phyloP scores from a whole-genome alignment of 2,113 vertebrate genomes.

The Amazona vittata region DNA sequence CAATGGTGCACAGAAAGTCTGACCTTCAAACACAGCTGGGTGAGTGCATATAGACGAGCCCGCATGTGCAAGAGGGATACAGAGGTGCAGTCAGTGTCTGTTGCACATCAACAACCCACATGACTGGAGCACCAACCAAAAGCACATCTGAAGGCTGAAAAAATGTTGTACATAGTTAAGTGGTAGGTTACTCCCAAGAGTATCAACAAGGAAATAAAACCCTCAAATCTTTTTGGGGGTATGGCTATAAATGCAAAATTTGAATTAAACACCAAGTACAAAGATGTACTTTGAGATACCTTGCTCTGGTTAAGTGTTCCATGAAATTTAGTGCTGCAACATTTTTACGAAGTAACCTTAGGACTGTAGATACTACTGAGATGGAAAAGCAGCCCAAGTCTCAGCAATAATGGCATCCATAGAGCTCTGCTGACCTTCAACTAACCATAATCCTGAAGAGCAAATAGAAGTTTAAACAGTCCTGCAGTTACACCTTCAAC shows the following conservation, averaged over 20 bases:
- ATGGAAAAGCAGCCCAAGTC: background rate
- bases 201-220: fast-evolving
- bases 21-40: background rate
- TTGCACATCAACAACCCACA: fast-evolving
- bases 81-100: fast-evolving
- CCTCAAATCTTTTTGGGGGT: background rate
- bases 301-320: fast-evolving
- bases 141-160: fast-evolving
- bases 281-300: fast-evolving
- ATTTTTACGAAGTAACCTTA: background rate
- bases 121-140: fast-evolving
- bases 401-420: fast-evolving
- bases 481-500: background rate
- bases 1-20: fast-evolving
- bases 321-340: fast-evolving
- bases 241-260: fast-evolving
- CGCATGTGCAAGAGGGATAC: background rate
- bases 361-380: background rate
- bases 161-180: fast-evolving
- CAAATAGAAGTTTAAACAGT: background rate
- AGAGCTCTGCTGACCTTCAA: background rate
- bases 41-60: background rate
- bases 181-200: fast-evolving
- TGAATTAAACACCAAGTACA: background rate
- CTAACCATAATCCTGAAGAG: background rate